A percentile compares a stretch with the other conserved stretches of the same genome.
Evolutionary conservation across 2,113 vertebrate species (phyloP).

Genomic region (Seriola rivoliana): DNA sequence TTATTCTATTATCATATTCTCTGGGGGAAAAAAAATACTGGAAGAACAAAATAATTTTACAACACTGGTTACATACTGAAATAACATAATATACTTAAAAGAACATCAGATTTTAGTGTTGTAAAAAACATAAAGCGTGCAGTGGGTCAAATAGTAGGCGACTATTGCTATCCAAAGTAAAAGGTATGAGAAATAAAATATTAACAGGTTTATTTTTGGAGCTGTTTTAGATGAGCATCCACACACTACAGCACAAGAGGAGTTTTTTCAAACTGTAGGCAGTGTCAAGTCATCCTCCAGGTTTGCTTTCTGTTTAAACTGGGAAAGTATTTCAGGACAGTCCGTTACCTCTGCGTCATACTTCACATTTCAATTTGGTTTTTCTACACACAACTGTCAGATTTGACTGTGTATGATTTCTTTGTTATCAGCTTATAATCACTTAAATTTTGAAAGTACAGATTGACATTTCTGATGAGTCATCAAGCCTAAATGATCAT

Average conservation of each 20-base stretch:
- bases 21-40: too few species aligned
- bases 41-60: too few species aligned
- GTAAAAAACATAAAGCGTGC: neutral
- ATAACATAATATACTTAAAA: too few species aligned
- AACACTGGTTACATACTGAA: neutral
- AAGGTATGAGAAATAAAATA: constrained; percentile 4
- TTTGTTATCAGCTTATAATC: neutral
- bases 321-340: too few species aligned
- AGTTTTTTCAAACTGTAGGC: too few species aligned
- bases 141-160: neutral
- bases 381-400: neutral
- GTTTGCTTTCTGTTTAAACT: neutral
- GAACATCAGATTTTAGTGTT: neutral
- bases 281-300: neutral
- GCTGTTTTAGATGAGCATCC: neutral
- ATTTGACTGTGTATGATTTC: neutral
- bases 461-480: neutral
- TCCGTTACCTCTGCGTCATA: neutral
- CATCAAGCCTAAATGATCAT: neutral
- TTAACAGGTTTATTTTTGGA: constrained; percentile 24
- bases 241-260: neutral
- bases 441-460: neutral
- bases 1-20: too few species aligned
- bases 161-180: neutral
- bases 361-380: neutral